Evolutionary conservation across 1,140 invertebrate species (phyloP), one percentile per base, ranked within the genome.

Genomic region (Hestina assimilis): DNA sequence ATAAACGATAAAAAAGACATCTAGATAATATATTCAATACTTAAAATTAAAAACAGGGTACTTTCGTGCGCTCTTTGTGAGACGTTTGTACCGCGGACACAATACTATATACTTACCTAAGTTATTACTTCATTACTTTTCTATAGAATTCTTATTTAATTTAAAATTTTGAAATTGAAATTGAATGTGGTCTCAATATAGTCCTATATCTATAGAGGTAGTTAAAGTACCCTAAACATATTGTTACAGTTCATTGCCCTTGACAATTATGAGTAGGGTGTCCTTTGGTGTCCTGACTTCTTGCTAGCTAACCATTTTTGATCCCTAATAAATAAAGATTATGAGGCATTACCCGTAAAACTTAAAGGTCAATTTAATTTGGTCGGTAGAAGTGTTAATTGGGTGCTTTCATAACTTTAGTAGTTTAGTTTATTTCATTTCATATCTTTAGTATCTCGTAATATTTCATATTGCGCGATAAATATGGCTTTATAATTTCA

Each of bases 241-340:
- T 66, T 66, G 51, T 57, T 52, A 46, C 53, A 56, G 75, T 66
- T 75, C 72, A 72, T 66, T 79, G 68, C 65, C 60, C 72, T 58
- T 66, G 72, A 74, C 71, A 72, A 75, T 75, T 75, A 75, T 67
- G 40, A 55, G 53, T 68, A 65, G 73, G 54, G 59, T 55, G 55
- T 68, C 67, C 63, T 69, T 66, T 17, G 33, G 15, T 19, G 4
- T 38, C 33, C 15, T 17, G n/a, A 38, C 33, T 38, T 38, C 24
- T 28, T 19, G 31, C 14, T 33, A 15, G 33, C 33, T 19, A n/a
- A n/a, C 33, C 33, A 14, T 38, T 38, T 38, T 38, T 38, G 33
- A 9, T 19, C 33, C 8, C 33, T 38, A 6, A n/a, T 38, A 38
- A 38, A 38, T 38, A 38, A 38, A 19, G 33, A 38, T 38, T 38